These are phyloP conservation scores for Colossoma macropomum DNA, from an alignment of 2,113 vertebrate genomes.

Conservation along the genomic window DNA sequence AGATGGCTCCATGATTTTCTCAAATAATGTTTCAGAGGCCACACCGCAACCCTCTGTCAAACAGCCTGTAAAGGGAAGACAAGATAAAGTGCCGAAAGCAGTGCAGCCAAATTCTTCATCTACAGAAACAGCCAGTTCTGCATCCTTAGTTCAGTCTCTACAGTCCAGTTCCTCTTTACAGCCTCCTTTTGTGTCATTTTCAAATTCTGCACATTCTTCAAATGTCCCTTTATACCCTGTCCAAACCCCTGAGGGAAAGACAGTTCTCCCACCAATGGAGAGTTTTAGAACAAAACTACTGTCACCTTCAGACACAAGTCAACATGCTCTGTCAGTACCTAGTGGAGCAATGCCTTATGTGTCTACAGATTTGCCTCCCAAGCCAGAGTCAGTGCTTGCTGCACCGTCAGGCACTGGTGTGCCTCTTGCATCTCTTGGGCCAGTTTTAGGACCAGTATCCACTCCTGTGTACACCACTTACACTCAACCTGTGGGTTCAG, in stretches of 20 bases:
- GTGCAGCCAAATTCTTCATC: conserved; percentile 60
- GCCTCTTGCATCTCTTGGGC: conserved; percentile 58
- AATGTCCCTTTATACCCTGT: conserved; percentile 72
- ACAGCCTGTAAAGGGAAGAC: conserved; percentile 53
- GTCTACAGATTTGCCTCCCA: conserved; percentile 58
- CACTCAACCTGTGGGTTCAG: conserved; percentile 64
- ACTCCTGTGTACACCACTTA: conserved; percentile 69
- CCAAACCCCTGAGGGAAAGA: conserved; percentile 60
- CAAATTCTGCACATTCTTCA: conserved; percentile 59
- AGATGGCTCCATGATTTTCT: conserved; percentile 61
- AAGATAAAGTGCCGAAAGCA: conserved; percentile 51
- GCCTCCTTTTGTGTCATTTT: conserved; percentile 56
- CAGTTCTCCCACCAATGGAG: conserved; percentile 60
- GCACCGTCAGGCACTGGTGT: conserved; percentile 41
- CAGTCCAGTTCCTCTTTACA: conserved; percentile 59
- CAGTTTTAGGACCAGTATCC: conserved; percentile 56
- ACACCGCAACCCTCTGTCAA: conserved; percentile 40
- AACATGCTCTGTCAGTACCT: conserved; percentile 43
- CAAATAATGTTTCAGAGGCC: conserved; percentile 60
- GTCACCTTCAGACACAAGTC: conserved; percentile 49
- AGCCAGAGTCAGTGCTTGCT: conserved; percentile 61
- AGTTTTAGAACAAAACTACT: conserved; percentile 66
- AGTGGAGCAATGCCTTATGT: conserved; percentile 64
- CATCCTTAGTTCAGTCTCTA: conserved; percentile 59
- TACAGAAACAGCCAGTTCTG: conserved; percentile 54